Percentiles rank a stretch among this genome's conserved stretches.
phyloP scores from a whole-genome alignment of 2,113 vertebrate species.

The Salvator merianae region DNA sequence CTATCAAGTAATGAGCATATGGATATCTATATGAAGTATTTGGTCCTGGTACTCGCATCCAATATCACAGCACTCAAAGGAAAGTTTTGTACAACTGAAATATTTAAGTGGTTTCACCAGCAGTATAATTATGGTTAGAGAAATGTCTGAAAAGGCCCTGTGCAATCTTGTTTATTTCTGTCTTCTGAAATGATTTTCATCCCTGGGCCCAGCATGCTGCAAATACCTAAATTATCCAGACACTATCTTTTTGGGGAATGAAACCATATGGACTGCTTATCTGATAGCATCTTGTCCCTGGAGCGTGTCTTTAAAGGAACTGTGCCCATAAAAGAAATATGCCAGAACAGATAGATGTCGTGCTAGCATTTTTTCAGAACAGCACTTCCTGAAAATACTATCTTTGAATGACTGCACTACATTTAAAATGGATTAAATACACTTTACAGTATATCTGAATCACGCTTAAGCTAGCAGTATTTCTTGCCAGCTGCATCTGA shows the following conservation, averaged over 20 bases:
- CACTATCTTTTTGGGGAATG: neutral
- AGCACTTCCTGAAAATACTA: constrained; percentile 13
- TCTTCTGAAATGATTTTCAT: neutral
- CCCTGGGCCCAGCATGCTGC: neutral
- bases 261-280: neutral
- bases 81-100: neutral
- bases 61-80: neutral
- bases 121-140: neutral
- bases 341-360: neutral
- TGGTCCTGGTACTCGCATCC: neutral
- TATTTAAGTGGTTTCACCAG: neutral
- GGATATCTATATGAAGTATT: neutral
- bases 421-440: constrained; percentile 47
- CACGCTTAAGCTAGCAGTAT: constrained; percentile 43
- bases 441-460: constrained; percentile 29
- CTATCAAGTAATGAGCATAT: neutral
- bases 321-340: neutral
- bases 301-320: neutral
- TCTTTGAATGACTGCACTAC: constrained; percentile 26
- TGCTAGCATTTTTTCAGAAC: constrained; percentile 12
- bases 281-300: neutral
- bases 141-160: neutral
- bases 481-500: constrained; percentile 49
- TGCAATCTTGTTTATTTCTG: neutral
- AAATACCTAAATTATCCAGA: constrained; percentile 2